phyloP scores from a whole-genome alignment of 1,140 invertebrate genomes.

The Melipona quadrifasciata region DNA sequence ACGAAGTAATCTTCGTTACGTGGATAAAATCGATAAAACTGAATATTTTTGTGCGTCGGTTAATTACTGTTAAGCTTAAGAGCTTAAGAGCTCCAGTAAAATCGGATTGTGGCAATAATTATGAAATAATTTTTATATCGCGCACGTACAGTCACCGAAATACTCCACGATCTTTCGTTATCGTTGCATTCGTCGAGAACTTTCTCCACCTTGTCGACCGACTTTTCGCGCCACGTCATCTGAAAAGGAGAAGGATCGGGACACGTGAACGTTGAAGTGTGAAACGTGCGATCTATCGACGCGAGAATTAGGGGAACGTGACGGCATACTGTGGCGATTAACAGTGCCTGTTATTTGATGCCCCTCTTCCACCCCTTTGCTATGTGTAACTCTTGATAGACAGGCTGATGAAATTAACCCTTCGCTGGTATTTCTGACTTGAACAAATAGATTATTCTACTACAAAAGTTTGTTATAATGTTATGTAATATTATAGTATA shows the following conservation, averaged over 20 bases:
- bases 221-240: background rate
- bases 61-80: no score
- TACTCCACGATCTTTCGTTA: slow-evolving; percentile 25
- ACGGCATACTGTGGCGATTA: background rate
- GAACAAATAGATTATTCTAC: background rate
- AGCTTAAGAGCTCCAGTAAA: background rate
- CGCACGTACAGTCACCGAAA: background rate
- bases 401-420: slow-evolving; percentile 5
- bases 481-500: no score
- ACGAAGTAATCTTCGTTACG: background rate
- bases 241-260: background rate
- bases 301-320: no score
- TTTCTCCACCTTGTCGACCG: slow-evolving; percentile 26
- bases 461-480: background rate
- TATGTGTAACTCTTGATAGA: background rate
- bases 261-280: background rate
- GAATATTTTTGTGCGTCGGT: slow-evolving; percentile 7
- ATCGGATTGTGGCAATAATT: background rate
- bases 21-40: background rate
- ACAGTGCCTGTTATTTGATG: no score
- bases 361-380: background rate
- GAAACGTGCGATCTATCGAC: background rate
- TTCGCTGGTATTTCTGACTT: background rate
- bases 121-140: background rate
- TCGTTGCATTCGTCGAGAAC: background rate